Percentiles rank a stretch among this genome's conserved stretches.
These are phyloP conservation scores for Aptenodytes forsteri DNA, from an alignment of 2,113 vertebrate species.

Conservation along the genomic window DNA sequence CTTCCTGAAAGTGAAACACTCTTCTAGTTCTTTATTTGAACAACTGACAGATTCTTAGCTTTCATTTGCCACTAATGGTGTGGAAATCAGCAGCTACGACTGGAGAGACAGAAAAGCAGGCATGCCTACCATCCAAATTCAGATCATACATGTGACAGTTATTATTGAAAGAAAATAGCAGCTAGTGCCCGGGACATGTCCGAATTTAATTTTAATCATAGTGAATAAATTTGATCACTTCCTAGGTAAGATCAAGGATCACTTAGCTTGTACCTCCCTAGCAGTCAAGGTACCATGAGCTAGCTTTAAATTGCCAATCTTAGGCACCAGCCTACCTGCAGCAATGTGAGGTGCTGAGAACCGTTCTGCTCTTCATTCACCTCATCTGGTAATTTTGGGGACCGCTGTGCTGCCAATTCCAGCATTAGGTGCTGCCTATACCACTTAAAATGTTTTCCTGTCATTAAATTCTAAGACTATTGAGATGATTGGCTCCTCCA, in stretches of 20 bases:
- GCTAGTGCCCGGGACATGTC: not conserved
- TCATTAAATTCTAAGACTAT: not conserved
- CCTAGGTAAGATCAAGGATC: not conserved
- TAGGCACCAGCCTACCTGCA: not conserved
- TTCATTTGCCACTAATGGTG: not conserved
- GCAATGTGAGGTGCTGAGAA: not conserved
- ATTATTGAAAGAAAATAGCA: not conserved
- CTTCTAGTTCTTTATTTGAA: not conserved
- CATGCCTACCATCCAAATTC: not conserved
- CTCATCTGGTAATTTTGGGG: not conserved
- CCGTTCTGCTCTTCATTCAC: not conserved
- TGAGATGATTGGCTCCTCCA: not conserved
- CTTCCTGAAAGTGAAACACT: not conserved
- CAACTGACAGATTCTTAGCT: not conserved
- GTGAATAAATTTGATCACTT: not conserved
- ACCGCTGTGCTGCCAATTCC: not conserved
- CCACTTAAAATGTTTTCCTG: not conserved
- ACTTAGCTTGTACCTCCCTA: not conserved
- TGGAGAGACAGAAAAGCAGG: not conserved
- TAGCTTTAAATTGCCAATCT: not conserved
- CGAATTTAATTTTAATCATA: not conserved
- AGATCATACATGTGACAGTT: not conserved
- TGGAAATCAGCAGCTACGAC: not conserved
- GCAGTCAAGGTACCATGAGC: not conserved
- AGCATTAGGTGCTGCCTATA: not conserved